These are phyloP conservation scores for Glaucopsyche alexis DNA, from an alignment of 2,888 invertebrate species.

Conservation along the genomic window DNA sequence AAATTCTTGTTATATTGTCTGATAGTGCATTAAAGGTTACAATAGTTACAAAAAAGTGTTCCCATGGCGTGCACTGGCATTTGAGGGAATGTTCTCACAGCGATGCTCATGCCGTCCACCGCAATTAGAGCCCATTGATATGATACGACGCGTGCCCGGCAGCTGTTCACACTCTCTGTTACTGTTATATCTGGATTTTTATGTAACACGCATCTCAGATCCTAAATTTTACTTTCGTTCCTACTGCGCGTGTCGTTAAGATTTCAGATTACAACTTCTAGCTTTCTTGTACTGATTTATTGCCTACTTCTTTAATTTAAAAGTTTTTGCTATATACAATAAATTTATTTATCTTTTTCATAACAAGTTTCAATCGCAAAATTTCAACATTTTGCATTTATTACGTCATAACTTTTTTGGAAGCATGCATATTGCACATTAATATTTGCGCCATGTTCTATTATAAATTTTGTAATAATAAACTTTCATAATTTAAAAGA, in stretches of 20 bases:
- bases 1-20: background rate
- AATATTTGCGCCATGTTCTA: background rate
- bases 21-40: constrained; percentile 2
- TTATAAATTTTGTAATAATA: background rate
- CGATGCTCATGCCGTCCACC: constrained; percentile 54
- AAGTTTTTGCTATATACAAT: background rate
- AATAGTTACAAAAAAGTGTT: background rate
- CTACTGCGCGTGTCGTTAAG: background rate
- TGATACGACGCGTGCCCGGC: constrained; percentile 60
- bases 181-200: constrained; percentile 12
- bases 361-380: too few species aligned
- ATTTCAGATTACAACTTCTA: background rate
- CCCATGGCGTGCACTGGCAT: constrained; percentile 11
- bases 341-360: too few species aligned
- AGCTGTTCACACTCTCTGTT: constrained; percentile 46
- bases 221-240: constrained; percentile 23
- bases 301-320: background rate
- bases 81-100: constrained; percentile 44
- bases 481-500: background rate
- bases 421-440: background rate
- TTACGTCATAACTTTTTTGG: background rate
- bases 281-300: background rate
- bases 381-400: too few species aligned
- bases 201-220: constrained; percentile 9
- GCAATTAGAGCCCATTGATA: constrained; percentile 67